Evolutionary conservation across 2,888 invertebrate species (phyloP), one percentile per base, ranked within the genome.

Genomic region (Harpalus rufipes): DNA sequence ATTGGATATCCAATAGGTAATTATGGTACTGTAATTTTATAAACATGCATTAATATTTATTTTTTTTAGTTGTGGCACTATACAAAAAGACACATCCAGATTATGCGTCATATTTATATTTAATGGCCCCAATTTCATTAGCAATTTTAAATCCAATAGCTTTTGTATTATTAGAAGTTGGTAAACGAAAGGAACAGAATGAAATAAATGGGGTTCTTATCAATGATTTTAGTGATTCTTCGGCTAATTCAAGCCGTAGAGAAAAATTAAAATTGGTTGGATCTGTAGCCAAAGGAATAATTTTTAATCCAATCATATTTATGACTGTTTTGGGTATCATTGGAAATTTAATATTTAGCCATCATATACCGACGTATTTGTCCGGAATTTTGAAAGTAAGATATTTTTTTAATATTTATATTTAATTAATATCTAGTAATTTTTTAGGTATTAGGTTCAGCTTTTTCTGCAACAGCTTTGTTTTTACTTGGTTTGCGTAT

Each of bases 1-100:
- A 94, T 99, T 88, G 98, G 98, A 86, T 98, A 96, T 92, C 98
- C 99, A 6, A 97, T 98, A 88, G 95, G 98, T 97, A 92, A 94
- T 93, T 91, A 18, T 56, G 8, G 25, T 5, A 10, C 10, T 44
- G 12, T 74, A 21, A 21, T 12, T 32, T 44, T 41, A 5, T 39
- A 7, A 7, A 41, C 8, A 74, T 63, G 84, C 32, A 44, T 41
- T 44, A 14, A 86, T 32, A 56, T 2, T 16, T 41, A 25, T 6
- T 83, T 14, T 68, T 86, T 92, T 87, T 92, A 97, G 97, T 98
- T 81, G 93, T 94, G 88, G 97, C 98, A 21, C 92, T 99, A 18
- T 99, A 98, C 90, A 92, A 94, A 87, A 93, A 94, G 85, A 94
- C 94, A 5, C 98, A 98, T 92, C 97, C 97, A 0, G 97, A 98